Conservation (phyloP, 2,113 vertebrate species). For the Cololabis saira region DNA sequence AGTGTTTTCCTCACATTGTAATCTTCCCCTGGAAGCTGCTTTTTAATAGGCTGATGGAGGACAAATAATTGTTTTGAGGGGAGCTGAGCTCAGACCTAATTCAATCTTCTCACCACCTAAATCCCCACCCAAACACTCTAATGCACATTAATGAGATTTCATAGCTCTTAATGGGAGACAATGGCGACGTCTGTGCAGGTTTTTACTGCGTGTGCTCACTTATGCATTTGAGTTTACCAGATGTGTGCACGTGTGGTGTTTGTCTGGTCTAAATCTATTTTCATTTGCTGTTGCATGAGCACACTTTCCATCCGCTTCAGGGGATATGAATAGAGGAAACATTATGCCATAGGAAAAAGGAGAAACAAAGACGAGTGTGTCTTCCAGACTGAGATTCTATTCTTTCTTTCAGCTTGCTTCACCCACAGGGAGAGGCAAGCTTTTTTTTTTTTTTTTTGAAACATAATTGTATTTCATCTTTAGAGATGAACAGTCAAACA, state of each 20-base stretch:
- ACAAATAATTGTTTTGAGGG: constrained; percentile 73
- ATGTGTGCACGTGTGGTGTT: constrained; percentile 17
- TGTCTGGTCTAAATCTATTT: constrained; percentile 55
- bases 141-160: constrained; percentile 79
- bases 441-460: no score
- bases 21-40: constrained; percentile 44
- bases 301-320: constrained; percentile 50
- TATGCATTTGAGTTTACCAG: constrained; percentile 31
- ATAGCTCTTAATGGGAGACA: constrained; percentile 72
- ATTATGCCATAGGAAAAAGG: not conserved
- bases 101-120: constrained; percentile 66
- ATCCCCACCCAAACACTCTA: constrained; percentile 68
- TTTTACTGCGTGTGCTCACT: constrained; percentile 17
- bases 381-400: constrained; percentile 11
- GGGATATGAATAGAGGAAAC: constrained; percentile 34
- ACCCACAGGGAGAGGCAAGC: no score
- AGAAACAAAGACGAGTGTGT: constrained; percentile 20
- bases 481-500: constrained; percentile 14
- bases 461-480: constrained; percentile 25
- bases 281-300: constrained; percentile 49
- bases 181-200: constrained; percentile 44
- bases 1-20: constrained; percentile 37
- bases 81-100: constrained; percentile 64
- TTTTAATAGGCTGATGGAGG: constrained; percentile 60
- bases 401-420: no score